Base-by-base conservation (phyloP, 2,113 vertebrate species). In the Otus sunia region DNA sequence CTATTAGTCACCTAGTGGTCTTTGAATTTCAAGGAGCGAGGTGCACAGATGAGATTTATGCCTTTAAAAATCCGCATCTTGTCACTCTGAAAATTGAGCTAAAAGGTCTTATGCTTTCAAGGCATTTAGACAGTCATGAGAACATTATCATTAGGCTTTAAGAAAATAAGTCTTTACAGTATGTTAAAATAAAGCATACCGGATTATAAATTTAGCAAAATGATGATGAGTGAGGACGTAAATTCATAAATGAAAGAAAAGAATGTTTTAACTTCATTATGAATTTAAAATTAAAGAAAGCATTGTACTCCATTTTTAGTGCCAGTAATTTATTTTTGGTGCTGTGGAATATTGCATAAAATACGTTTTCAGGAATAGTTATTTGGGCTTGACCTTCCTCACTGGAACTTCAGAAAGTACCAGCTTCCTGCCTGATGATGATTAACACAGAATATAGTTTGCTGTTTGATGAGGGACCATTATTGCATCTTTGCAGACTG, bases 181-280 rank as follows among this genome's bases (percentile, higher is more conserved):
- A 72, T 72, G 45, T 68, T 72, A 87, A 59, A 96, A 85, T 82
- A 45, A 73, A 72, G 4, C 29, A 36, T 47, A 45, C 13, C n/a
- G n/a, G 29, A 67, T 41, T 74, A 5, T 19, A 53, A 87, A 14
- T 58, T 80, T 67, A 71, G 13, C 26, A 90, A 43, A 76, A 67
- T 3, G 10, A 52, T n/a, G 6, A 23, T 32, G 20, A 80, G 22
- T 15, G 19, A 71, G 22, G 34, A 41, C 0, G 0, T 52, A 43
- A 15, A 74, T 59, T 73, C 10, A 41, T 45, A 66, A 75, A 60
- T 59, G 5, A 45, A 37, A 45, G 36, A 12, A 74, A 49, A 49
- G 26, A 14, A 27, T 63, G 1, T 2, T 66, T 62, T 32, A 50
- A 80, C 9, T 50, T 63, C 12, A 55, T 50, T 63, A 49, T 41